Percentiles rank a stretch among this genome's conserved stretches.
These are phyloP conservation scores for Oncorhynchus nerka DNA, from an alignment of 2,113 vertebrate species.

Conservation along the genomic window DNA sequence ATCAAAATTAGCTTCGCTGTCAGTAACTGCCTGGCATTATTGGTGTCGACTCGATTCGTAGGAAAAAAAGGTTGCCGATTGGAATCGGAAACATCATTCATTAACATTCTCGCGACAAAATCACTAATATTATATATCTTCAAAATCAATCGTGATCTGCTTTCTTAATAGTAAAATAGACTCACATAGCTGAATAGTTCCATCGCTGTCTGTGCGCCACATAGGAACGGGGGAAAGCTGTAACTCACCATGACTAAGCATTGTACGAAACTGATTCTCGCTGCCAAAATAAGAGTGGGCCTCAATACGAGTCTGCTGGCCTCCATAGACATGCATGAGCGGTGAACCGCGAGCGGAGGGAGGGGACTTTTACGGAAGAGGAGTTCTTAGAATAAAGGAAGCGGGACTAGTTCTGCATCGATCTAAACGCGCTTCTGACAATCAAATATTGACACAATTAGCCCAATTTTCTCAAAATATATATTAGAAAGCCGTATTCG, in stretches of 20 bases:
- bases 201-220: slow-evolving; percentile 58
- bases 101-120: background rate
- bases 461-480: background rate
- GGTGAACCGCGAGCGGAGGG: background rate
- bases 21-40: background rate
- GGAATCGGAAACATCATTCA: background rate
- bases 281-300: slow-evolving; percentile 73
- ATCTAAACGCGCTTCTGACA: slow-evolving; percentile 36
- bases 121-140: background rate
- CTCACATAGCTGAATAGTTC: slow-evolving; percentile 56
- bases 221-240: slow-evolving; percentile 55
- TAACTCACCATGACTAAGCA: slow-evolving; percentile 84
- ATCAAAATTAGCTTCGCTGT: background rate
- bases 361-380: slow-evolving; percentile 56
- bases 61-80: background rate
- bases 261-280: slow-evolving; percentile 54
- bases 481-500: background rate
- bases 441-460: slow-evolving; percentile 16
- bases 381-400: slow-evolving; percentile 16
- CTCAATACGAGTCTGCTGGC: background rate
- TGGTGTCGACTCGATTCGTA: no score
- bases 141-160: background rate
- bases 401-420: slow-evolving; percentile 7
- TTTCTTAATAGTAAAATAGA: slow-evolving; percentile 40
- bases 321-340: background rate